Base-by-base conservation (phyloP, 2,113 vertebrate species). In the Tachuris rubrigastra region DNA sequence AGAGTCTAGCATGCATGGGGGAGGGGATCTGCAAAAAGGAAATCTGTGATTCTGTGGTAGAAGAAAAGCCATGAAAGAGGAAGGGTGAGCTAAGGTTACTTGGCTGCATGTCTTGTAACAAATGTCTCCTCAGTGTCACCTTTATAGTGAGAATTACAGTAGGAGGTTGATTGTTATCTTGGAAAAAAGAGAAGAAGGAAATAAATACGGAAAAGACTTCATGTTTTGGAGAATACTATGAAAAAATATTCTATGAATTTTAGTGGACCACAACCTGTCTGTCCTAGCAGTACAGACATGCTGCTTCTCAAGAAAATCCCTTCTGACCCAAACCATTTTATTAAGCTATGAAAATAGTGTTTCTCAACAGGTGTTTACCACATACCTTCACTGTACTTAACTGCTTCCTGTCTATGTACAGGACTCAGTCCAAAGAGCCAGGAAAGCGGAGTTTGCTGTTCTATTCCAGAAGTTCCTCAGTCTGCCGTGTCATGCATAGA, bases 11-110 rank as follows among this genome's bases (percentile, higher is more conserved):
- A 75, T 60, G 66, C 30, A 23, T 72, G 91, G 94, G 93, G 91
- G 94, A 95, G 37, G 93, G 80, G 76, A 75, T 75, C 53, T 5
- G 7, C 35, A 68, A 30, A 92, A 89, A 68, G 31, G 44, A 90
- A 89, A 59, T 78, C 81, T 90, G 83, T 90, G 77, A 83, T 96
- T 92, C 91, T 89, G 53, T 47, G 16, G 66, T 82, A 9, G 62
- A 89, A 85, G 28, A 18, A 75, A 92, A 89, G 22, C 37, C 31
- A 35, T 89, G 58, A 89, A 96, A 89, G 87, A 89, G 28, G 69
- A 96, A 72, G 85, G 89, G 91, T 90, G 60, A 95, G 13, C 52
- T 95, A 63, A 95, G 93, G 95, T 81, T 85, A 92, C 42, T 93
- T 86, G 92, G 27, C 50, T 78, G 78, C 9, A 31, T 90, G 30